Base-by-base conservation (phyloP, 2,888 invertebrate species). In the Flexamia atlantica region DNA sequence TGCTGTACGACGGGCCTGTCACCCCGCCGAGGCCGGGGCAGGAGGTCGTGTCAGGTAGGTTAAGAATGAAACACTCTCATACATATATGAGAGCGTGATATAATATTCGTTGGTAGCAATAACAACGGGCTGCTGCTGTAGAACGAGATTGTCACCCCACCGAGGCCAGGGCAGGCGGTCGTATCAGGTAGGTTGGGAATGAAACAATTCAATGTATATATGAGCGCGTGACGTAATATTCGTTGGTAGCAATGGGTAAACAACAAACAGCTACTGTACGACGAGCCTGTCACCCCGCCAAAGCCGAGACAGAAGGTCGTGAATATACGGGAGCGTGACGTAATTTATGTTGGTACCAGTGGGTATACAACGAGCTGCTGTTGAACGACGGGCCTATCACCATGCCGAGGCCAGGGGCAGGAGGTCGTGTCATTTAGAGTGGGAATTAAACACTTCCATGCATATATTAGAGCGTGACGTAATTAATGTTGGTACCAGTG, bases 351-450 rank as follows among this genome's bases (percentile, higher is more conserved):
- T n/a, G n/a, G n/a, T n/a, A n/a, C n/a, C n/a, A n/a, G n/a, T n/a
- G n/a, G n/a, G n/a, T n/a, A n/a, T n/a, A n/a, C n/a, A 97, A 98
- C 89, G 99, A 98, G 0, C 92, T 99, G 40, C 91, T 99, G 82
- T 91, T 99, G 60, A 99, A 99, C 91, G 99, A 99, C 89, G 99
- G 99, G 14, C 99, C 99, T 0, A 97, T 98, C 88, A 97, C 97
- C n/a, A 97, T 97, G 25, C 98, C 98, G 0, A 97, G 98, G 91
- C 92, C 95, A 3, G 97, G 98, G 89, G n/a, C 97, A 98, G 92
- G 92, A 95, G 88, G 93, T 97, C 91, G 95, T 97, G 81, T 97
- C 97, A n/a, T n/a, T n/a, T n/a, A n/a, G n/a, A n/a, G n/a, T n/a
- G n/a, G n/a, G n/a, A n/a, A n/a, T n/a, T n/a, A n/a, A n/a, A n/a